Conservation (phyloP, 2,888 invertebrate genomes). For the Acanthosoma haemorrhoidale region DNA sequence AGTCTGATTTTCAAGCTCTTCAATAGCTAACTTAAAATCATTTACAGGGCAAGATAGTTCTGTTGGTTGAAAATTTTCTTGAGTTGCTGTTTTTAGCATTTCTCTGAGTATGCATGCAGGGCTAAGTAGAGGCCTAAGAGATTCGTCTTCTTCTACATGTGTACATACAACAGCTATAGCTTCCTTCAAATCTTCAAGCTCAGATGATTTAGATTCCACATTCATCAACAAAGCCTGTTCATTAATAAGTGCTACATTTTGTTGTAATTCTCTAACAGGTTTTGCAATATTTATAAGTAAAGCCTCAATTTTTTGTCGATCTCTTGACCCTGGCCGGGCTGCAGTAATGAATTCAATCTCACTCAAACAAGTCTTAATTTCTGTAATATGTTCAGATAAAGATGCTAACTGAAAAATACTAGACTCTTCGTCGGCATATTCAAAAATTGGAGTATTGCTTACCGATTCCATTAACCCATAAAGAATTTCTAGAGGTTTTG, state of each 20-base stretch:
- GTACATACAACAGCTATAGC: conserved; percentile 32
- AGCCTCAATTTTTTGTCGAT: conserved; percentile 35
- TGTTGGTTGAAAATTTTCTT: conserved; percentile 24
- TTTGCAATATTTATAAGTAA: conserved; percentile 37
- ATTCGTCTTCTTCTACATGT: conserved; percentile 29
- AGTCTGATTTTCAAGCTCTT: conserved; percentile 27
- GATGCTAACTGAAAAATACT: conserved; percentile 40
- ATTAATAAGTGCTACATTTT: conserved; percentile 50
- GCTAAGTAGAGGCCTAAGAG: conserved; percentile 28
- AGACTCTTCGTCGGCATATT: conserved; percentile 37
- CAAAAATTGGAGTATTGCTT: conserved; percentile 47
- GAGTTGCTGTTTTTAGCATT: conserved; percentile 30
- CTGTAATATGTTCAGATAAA: conserved; percentile 42
- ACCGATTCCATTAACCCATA: conserved; percentile 46
- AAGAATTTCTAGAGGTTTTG: conserved; percentile 48
- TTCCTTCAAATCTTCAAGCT: conserved; percentile 35
- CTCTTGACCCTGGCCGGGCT: conserved; percentile 10
- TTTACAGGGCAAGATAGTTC: conserved; percentile 30
- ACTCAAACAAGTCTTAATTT: conserved; percentile 40
- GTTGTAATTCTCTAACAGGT: conserved; percentile 44
- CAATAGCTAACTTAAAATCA: conserved; percentile 33
- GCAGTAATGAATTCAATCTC: conserved; percentile 29
- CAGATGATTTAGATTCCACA: conserved; percentile 47
- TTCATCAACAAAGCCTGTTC: conserved; percentile 50
- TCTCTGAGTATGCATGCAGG: conserved; percentile 32